These are phyloP conservation scores for Dolichallabes microphthalmus DNA, from an alignment of 2,113 vertebrate species.

Conservation along the genomic window DNA sequence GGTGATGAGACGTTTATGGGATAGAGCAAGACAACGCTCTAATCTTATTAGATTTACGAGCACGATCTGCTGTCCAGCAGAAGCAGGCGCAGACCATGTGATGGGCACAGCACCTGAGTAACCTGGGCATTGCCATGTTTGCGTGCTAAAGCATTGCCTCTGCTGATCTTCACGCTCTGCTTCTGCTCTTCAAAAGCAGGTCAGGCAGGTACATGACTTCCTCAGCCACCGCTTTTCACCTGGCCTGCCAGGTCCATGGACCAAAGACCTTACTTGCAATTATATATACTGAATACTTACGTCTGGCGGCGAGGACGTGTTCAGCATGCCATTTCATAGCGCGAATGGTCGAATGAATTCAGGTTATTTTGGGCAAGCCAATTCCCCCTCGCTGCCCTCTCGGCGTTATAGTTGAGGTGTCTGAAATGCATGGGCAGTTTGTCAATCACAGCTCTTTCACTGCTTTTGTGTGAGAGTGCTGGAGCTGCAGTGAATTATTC, in stretches of 20 bases:
- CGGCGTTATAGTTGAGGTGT: conserved; percentile 9
- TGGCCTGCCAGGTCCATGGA: background rate
- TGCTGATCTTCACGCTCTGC: conserved; percentile 10
- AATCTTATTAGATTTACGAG: conserved; percentile 36
- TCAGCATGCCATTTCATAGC: background rate
- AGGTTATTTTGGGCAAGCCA: conserved; percentile 21
- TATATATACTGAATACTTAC: background rate
- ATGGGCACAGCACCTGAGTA: conserved; percentile 20
- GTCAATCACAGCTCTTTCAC: conserved; percentile 47
- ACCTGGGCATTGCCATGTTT: background rate
- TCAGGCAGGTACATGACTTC: conserved; percentile 31
- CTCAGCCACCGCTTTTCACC: conserved; percentile 7
- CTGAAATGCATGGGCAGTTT: conserved; percentile 44
- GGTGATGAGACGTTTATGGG: conserved; percentile 46
- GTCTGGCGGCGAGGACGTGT: background rate
- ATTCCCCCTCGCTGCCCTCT: conserved; percentile 12
- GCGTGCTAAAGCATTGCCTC: background rate
- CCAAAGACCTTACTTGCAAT: conserved; percentile 19
- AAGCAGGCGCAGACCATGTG: background rate
- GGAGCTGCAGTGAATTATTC: conserved; percentile 50
- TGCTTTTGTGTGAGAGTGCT: conserved; percentile 28
- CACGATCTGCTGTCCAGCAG: conserved; percentile 23
- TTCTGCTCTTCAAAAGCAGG: conserved; percentile 27
- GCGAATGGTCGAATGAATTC: conserved; percentile 23
- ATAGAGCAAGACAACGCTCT: conserved; percentile 24